These are phyloP conservation scores for Phyllopteryx taeniolatus DNA, from an alignment of 2,113 vertebrate genomes.

Conservation along the genomic window DNA sequence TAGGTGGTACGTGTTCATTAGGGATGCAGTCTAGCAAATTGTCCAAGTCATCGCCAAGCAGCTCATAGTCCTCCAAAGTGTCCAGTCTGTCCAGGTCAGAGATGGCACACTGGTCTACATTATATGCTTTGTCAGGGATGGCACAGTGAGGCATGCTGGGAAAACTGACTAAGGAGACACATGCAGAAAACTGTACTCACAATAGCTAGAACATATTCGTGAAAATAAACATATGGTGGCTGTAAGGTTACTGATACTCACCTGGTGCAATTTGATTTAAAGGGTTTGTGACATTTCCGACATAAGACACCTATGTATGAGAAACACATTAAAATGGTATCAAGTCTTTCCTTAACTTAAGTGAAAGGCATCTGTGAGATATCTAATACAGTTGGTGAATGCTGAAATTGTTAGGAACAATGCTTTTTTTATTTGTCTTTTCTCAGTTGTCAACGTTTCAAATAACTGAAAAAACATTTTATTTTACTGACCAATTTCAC, in stretches of 20 bases:
- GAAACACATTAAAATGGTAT: neutral
- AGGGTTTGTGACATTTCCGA: conserved; percentile 73
- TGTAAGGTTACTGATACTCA: conserved; percentile 46
- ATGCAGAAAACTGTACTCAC: neutral
- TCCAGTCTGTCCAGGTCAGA: conserved; percentile 50
- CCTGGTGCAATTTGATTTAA: conserved; percentile 81
- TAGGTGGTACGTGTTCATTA: conserved; percentile 56
- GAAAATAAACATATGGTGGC: neutral
- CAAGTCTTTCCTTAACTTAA: neutral
- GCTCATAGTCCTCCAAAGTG: conserved; percentile 79
- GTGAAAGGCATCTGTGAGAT: neutral
- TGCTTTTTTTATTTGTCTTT: neutral
- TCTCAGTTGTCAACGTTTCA: neutral
- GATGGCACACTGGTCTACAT: conserved; percentile 28
- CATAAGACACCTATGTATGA: conserved; percentile 23
- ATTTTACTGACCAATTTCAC: conserved; percentile 12
- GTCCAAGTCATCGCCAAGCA: conserved; percentile 90
- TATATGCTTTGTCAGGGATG: conserved; percentile 44
- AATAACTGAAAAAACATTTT: neutral
- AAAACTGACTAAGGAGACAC: conserved; percentile 35
- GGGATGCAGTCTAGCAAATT: conserved; percentile 82
- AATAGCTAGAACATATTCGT: neutral
- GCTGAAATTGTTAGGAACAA: neutral
- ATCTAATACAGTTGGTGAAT: neutral
- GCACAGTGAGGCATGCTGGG: conserved; percentile 56